Conservation (phyloP, 2,797 vertebrate species). For the Syndactyla subalaris region DNA sequence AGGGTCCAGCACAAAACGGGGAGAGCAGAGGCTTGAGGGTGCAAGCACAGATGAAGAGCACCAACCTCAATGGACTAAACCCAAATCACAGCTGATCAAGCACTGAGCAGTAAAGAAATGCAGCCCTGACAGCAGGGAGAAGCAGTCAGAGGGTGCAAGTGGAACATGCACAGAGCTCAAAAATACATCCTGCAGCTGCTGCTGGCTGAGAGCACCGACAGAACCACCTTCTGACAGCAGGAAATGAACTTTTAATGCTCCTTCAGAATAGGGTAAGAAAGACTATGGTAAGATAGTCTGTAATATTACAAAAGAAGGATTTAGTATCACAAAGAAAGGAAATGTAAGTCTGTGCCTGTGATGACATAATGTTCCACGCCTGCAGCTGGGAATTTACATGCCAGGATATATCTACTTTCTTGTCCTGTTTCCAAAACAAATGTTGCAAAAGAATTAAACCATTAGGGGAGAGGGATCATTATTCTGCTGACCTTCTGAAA, state of each 20-base stretch:
- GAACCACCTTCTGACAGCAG: not conserved
- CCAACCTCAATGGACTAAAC: not conserved
- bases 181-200: not conserved
- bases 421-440: not conserved
- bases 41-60: not conserved
- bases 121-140: not conserved
- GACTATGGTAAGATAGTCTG: not conserved
- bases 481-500: not conserved
- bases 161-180: rapidly evolving
- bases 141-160: rapidly evolving
- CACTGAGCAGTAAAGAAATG: not conserved
- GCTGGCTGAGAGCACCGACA: not conserved
- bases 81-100: not conserved
- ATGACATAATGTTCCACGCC: not conserved
- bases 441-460: not conserved
- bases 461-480: not conserved
- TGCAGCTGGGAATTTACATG: not conserved
- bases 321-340: not conserved
- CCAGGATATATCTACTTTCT: not conserved
- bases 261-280: not conserved
- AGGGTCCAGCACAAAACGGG: not conserved
- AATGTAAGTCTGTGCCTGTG: not conserved
- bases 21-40: not conserved
- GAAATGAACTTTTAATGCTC: not conserved
- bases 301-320: not conserved